phyloP scores from a whole-genome alignment of 2,888 invertebrate genomes.

The Tryphoninae sp. region DNA sequence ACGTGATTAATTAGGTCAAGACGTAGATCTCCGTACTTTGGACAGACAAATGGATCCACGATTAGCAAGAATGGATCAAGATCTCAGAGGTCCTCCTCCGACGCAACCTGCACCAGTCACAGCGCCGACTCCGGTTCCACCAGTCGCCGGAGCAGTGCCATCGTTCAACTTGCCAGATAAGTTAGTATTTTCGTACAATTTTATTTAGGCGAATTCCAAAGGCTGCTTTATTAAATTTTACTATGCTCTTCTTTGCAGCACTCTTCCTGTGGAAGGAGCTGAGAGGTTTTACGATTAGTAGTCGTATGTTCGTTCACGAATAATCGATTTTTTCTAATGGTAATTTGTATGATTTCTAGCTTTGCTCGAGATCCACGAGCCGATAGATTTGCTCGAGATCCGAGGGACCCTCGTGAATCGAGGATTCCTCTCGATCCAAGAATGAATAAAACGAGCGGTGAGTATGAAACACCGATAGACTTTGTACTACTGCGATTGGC shows the following conservation, averaged over 20 bases:
- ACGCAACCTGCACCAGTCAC: conserved; percentile 74
- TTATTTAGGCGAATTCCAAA: background rate
- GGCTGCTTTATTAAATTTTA: conserved; percentile 55
- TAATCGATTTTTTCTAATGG: conserved; percentile 51
- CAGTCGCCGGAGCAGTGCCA: conserved; percentile 73
- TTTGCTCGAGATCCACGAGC: conserved; percentile 78
- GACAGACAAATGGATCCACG: conserved; percentile 83
- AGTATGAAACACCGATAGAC: conserved; percentile 62
- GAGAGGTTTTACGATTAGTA: conserved; percentile 76
- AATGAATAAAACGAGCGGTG: conserved; percentile 82
- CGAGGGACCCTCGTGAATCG: conserved; percentile 81
- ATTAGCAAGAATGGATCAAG: conserved; percentile 86
- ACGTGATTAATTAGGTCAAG: conserved; percentile 81
- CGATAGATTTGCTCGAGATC: conserved; percentile 78
- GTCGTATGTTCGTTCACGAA: conserved; percentile 51
- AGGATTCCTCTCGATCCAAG: conserved; percentile 88
- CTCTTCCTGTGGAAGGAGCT: conserved; percentile 79
- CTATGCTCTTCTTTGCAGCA: conserved; percentile 73
- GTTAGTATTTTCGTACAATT: conserved; percentile 73
- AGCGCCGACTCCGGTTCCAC: conserved; percentile 69
- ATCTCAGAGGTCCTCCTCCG: conserved; percentile 86
- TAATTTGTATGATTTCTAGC: conserved; percentile 60
- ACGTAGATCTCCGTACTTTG: conserved; percentile 84
- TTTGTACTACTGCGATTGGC: too few species aligned
- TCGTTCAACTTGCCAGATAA: conserved; percentile 78